These are phyloP conservation scores for Origma solitaria DNA, from an alignment of 2,113 vertebrate genomes.

Conservation along the genomic window DNA sequence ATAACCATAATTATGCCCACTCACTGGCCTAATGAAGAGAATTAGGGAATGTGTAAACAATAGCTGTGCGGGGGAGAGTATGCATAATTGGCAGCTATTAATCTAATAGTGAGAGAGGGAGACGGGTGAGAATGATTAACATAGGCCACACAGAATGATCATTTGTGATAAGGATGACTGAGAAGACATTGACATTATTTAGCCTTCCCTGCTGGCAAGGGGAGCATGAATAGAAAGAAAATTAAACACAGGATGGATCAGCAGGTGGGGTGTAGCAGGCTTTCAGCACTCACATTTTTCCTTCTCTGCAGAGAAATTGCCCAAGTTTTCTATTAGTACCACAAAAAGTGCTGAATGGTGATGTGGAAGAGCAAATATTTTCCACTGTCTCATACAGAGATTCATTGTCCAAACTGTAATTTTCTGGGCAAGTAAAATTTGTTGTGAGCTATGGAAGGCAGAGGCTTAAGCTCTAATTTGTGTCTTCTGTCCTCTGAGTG, in stretches of 20 bases:
- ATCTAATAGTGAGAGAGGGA: constrained; percentile 62
- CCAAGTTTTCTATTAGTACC: background rate
- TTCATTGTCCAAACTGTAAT: background rate
- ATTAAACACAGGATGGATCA: constrained; percentile 13
- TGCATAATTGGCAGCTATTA: constrained; percentile 71
- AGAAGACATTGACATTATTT: constrained; percentile 41
- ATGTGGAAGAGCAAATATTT: background rate
- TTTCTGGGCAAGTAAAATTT: background rate
- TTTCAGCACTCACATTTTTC: background rate
- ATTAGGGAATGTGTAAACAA: constrained; percentile 70
- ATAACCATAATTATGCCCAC: constrained; percentile 62
- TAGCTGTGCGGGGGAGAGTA: constrained; percentile 33
- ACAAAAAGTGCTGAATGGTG: background rate
- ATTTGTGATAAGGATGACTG: constrained; percentile 60
- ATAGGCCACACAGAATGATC: constrained; percentile 42
- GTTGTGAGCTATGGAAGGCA: background rate
- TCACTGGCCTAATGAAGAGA: constrained; percentile 70
- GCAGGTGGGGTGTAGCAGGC: background rate
- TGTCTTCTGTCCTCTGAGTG: background rate
- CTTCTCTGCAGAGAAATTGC: background rate
- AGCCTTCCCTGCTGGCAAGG: constrained; percentile 34
- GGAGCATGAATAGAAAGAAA: constrained; percentile 19
- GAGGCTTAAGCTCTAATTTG: background rate
- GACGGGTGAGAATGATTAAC: constrained; percentile 56
- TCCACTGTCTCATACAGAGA: background rate